Percentiles rank a stretch among this genome's conserved stretches.
Conservation (phyloP, 2,113 vertebrate genomes). For the Narcine bancroftii region DNA sequence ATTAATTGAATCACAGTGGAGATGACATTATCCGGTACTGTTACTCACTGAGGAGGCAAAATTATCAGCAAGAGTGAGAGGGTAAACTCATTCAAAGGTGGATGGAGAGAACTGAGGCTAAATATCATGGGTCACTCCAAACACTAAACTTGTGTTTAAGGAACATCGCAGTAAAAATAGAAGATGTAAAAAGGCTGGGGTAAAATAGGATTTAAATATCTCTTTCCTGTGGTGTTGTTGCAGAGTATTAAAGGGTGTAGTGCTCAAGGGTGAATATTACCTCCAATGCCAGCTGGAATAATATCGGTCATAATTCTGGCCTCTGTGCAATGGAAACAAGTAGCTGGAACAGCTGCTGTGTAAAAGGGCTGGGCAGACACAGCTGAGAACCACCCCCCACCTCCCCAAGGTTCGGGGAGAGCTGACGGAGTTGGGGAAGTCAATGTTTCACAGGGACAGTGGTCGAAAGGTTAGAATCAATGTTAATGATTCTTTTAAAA, state of each 20-base stretch:
- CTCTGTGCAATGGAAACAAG: not conserved
- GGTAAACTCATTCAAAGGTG: not conserved
- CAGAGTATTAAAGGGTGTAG: not conserved
- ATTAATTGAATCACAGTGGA: not conserved
- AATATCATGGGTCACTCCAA: not conserved
- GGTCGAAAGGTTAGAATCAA: not conserved
- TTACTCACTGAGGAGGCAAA: not conserved
- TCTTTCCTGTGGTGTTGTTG: not conserved
- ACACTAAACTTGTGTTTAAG: not conserved
- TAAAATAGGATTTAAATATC: slow-evolving; percentile 1
- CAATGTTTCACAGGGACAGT: not conserved
- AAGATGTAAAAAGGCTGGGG: not conserved
- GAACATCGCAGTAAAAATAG: not conserved
- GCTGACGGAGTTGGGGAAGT: not conserved
- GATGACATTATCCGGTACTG: not conserved
- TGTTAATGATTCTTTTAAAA: not conserved
- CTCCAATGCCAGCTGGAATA: slow-evolving; percentile 11
- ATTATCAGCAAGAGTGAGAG: not conserved
- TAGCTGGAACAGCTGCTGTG: not conserved
- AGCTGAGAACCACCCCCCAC: not conserved
- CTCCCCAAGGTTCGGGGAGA: not conserved
- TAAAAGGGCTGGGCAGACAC: not conserved
- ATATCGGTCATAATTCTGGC: not conserved
- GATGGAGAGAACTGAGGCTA: not conserved
- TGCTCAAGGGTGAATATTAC: not conserved